Evolutionary conservation across 2,797 vertebrate species (phyloP).

Genomic region (Myotis daubentonii): DNA sequence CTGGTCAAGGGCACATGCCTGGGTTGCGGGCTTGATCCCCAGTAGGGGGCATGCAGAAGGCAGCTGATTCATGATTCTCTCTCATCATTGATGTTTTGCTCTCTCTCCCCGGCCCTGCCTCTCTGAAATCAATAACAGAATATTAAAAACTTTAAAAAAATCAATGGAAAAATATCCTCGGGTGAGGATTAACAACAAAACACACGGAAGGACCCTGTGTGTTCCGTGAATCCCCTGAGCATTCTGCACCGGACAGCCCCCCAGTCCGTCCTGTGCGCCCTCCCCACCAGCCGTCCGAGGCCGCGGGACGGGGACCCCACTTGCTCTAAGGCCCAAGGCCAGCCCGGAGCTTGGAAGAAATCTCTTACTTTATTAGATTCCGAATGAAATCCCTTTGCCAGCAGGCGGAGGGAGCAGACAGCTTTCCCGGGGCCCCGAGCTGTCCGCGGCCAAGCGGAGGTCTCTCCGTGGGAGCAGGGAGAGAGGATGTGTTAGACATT

Average conservation of each 20-base stretch:
- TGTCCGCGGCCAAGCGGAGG: background rate
- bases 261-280: background rate
- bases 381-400: background rate
- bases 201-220: background rate
- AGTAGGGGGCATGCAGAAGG: too few relatives aligned
- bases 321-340: background rate
- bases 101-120: too few relatives aligned
- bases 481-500: background rate
- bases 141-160: too few relatives aligned
- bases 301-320: background rate
- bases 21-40: too few relatives aligned
- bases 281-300: background rate
- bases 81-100: too few relatives aligned
- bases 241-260: background rate
- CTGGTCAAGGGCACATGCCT: too few relatives aligned
- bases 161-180: too few relatives aligned
- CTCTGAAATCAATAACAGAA: too few relatives aligned
- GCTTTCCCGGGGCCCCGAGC: background rate
- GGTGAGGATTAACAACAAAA: background rate
- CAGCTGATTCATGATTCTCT: too few relatives aligned
- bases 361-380: slow-evolving; percentile 27
- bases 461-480: background rate
- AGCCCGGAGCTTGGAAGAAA: background rate
- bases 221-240: slow-evolving; percentile 19
- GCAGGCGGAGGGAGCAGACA: background rate